phyloP scores from a whole-genome alignment of 2,113 vertebrate species.

The Elephas maximus region DNA sequence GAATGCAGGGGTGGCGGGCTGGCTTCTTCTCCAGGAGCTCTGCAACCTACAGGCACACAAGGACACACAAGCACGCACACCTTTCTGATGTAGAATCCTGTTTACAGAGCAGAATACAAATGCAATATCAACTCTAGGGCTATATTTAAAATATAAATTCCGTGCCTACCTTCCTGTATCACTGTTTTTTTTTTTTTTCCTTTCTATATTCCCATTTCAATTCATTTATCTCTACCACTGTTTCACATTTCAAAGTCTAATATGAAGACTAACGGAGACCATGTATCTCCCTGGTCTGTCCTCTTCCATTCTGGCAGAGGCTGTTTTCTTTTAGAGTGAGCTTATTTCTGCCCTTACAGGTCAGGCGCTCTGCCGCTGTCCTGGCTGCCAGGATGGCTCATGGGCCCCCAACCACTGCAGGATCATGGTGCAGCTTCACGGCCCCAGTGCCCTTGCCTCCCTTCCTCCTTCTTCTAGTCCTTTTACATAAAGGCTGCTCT shows the following conservation, averaged over 20 bases:
- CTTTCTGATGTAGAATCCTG: neutral
- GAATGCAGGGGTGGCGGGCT: neutral
- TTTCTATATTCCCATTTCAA: neutral
- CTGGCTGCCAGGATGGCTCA: rapidly evolving
- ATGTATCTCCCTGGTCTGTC: rapidly evolving
- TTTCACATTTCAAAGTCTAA: constrained; percentile 39
- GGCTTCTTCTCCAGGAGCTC: neutral
- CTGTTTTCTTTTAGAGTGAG: neutral
- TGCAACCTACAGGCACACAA: rapidly evolving
- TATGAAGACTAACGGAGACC: neutral
- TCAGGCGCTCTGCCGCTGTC: neutral
- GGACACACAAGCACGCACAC: no score
- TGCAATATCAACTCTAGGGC: neutral
- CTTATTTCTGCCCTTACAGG: neutral
- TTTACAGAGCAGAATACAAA: neutral
- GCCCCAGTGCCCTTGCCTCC: rapidly evolving
- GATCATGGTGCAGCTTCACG: neutral
- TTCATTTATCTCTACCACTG: neutral
- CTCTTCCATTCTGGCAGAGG: neutral
- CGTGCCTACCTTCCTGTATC: neutral
- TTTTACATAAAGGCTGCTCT: rapidly evolving
- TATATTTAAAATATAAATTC: neutral
- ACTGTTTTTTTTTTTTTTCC: neutral
- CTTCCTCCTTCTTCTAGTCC: neutral
- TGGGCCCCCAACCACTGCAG: rapidly evolving